These are phyloP conservation scores for Dromiciops gliroides DNA, from an alignment of 2,113 vertebrate genomes.

Conservation along the genomic window DNA sequence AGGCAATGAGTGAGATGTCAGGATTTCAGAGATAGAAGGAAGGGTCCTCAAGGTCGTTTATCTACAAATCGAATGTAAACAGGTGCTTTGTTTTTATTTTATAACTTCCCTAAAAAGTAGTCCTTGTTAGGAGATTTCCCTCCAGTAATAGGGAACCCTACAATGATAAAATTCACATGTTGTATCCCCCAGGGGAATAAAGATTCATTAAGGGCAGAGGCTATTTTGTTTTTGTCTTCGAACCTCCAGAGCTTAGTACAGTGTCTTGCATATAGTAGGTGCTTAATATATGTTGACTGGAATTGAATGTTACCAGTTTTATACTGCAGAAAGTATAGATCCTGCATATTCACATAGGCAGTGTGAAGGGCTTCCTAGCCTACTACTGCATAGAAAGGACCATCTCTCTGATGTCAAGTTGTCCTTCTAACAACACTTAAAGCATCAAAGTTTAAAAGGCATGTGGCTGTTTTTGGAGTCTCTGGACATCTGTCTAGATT, in stretches of 20 bases:
- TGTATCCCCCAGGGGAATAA: not conserved
- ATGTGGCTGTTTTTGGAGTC: not conserved
- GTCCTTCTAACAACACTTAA: not conserved
- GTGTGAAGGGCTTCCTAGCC: not conserved
- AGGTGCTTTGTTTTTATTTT: not conserved
- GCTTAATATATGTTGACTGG: not conserved
- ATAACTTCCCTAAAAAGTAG: not conserved
- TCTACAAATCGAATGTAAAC: constrained; percentile 19
- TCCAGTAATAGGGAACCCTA: not conserved
- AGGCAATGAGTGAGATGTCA: not conserved
- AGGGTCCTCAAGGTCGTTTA: not conserved
- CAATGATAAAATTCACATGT: not conserved
- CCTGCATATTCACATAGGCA: not conserved
- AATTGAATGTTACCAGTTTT: not conserved
- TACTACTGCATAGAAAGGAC: no score
- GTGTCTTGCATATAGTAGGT: not conserved
- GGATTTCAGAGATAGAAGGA: not conserved
- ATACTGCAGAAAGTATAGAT: not conserved
- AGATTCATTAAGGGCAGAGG: not conserved
- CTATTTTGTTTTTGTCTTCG: not conserved
- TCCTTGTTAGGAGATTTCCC: not conserved
- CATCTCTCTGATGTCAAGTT: not conserved
- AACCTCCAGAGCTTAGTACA: not conserved
- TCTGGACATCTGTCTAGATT: not conserved
- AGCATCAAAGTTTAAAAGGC: not conserved